These are phyloP conservation scores for Petroica traversi DNA, from an alignment of 2,113 vertebrate genomes.

Conservation along the genomic window DNA sequence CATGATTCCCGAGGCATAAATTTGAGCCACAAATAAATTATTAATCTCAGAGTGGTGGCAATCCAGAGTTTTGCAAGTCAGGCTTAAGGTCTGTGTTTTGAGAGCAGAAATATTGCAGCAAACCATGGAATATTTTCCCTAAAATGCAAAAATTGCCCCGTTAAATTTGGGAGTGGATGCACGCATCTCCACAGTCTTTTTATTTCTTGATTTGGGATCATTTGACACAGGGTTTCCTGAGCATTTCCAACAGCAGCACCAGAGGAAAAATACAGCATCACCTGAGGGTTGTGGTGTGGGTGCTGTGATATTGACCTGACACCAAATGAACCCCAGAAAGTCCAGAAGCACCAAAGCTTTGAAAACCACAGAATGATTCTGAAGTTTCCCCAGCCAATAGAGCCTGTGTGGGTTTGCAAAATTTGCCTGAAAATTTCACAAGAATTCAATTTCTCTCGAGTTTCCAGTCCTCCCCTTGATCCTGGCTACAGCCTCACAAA, in stretches of 20 bases:
- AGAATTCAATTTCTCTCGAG: not conserved
- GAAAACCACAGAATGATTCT: not conserved
- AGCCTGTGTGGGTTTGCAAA: not conserved
- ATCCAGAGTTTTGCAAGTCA: not conserved
- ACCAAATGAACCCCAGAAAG: not conserved
- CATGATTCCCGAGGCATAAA: not conserved
- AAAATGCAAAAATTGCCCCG: not conserved
- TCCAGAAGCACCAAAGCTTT: not conserved
- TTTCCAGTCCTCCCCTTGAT: not conserved
- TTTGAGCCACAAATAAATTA: rapidly evolving
- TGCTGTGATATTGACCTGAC: not conserved
- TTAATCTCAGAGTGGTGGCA: not conserved
- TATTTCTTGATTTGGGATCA: not conserved
- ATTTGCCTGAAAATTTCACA: not conserved
- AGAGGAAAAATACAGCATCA: not conserved
- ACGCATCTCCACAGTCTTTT: not conserved
- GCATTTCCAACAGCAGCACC: not conserved
- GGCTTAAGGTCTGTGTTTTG: not conserved
- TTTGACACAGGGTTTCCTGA: not conserved
- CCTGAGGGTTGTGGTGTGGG: not conserved
- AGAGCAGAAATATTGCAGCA: not conserved
- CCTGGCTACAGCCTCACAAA: not conserved
- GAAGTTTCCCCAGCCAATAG: not conserved
- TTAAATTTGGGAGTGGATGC: not conserved
- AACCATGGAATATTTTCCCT: not conserved